Percentiles rank a stretch among this genome's conserved stretches.
Conservation (phyloP, 2,888 invertebrate species). For the Pristionchus arcanus region DNA sequence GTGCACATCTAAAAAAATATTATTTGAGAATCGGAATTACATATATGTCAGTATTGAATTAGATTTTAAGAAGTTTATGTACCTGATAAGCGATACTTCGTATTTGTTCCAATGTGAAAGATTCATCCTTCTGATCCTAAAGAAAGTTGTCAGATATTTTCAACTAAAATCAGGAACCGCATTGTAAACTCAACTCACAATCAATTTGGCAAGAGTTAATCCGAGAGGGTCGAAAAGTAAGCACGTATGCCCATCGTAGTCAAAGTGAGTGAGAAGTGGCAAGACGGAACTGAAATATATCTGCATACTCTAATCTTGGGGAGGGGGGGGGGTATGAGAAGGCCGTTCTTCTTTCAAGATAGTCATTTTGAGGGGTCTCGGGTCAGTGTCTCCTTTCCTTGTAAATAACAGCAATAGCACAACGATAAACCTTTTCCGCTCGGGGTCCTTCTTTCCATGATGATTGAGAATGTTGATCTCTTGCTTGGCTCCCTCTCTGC, state of each 20-base stretch:
- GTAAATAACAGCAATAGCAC: no score
- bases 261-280: slow-evolving; percentile 97
- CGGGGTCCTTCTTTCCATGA: slow-evolving; percentile 93
- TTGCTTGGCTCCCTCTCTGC: no score
- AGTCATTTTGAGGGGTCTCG: no score
- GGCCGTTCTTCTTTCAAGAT: no score
- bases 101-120: slow-evolving; percentile 89
- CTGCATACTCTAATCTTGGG: not conserved
- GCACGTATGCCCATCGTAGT: slow-evolving; percentile 98
- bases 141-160: not conserved
- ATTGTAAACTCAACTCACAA: slow-evolving; percentile 85
- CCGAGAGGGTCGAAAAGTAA: slow-evolving; percentile 98
- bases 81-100: slow-evolving; percentile 97
- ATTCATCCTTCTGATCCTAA: not conserved
- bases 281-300: slow-evolving; percentile 89
- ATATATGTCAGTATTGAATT: not conserved
- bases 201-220: slow-evolving; percentile 96
- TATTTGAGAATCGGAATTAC: no score
- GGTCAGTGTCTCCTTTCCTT: no score
- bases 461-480: slow-evolving; percentile 90
- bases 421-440: slow-evolving; percentile 88
- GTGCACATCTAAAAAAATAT: slow-evolving; percentile 84
- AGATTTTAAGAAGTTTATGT: no score
- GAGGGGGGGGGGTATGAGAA: no score
- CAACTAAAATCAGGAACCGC: not conserved